Conservation (phyloP, 1,140 invertebrate species). For the Xylocopa sonorina region DNA sequence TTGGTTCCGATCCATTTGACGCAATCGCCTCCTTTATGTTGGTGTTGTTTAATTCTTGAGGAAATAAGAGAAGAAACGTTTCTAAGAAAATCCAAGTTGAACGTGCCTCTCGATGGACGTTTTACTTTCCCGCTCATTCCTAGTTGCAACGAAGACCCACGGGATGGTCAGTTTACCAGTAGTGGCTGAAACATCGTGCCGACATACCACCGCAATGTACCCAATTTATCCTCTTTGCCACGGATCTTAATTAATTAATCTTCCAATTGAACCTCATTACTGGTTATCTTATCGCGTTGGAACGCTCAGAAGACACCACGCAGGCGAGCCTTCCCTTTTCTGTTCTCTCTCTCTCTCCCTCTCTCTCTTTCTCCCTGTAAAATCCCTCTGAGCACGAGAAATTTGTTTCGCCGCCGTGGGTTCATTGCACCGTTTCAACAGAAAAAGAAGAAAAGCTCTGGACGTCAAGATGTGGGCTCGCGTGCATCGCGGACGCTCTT, state of each 20-base stretch:
- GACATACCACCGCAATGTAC: slow-evolving; percentile 67
- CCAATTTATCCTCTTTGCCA: slow-evolving; percentile 70
- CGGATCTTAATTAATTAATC: slow-evolving; percentile 74
- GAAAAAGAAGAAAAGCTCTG: slow-evolving; percentile 13
- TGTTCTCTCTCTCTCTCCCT: background rate
- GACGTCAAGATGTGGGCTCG: background rate
- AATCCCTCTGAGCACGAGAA: slow-evolving; percentile 61
- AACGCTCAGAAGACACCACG: slow-evolving; percentile 39
- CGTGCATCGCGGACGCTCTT: background rate
- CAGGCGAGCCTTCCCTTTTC: slow-evolving; percentile 5
- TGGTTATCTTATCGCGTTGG: slow-evolving; percentile 67
- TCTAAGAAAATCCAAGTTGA: background rate
- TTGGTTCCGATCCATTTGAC: too few relatives aligned
- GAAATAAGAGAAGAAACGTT: too few relatives aligned
- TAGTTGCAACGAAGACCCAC: background rate
- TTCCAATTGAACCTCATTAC: slow-evolving; percentile 73
- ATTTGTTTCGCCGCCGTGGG: slow-evolving; percentile 60
- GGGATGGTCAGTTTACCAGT: background rate
- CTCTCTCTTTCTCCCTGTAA: background rate
- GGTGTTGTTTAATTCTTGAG: too few relatives aligned
- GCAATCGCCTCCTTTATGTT: too few relatives aligned
- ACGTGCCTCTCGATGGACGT: background rate
- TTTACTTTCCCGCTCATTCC: slow-evolving; percentile 19
- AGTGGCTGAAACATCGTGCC: slow-evolving; percentile 2
- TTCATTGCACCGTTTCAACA: slow-evolving; percentile 61